phyloP scores from a whole-genome alignment of 1,140 invertebrate genomes.

The Cepaea nemoralis region DNA sequence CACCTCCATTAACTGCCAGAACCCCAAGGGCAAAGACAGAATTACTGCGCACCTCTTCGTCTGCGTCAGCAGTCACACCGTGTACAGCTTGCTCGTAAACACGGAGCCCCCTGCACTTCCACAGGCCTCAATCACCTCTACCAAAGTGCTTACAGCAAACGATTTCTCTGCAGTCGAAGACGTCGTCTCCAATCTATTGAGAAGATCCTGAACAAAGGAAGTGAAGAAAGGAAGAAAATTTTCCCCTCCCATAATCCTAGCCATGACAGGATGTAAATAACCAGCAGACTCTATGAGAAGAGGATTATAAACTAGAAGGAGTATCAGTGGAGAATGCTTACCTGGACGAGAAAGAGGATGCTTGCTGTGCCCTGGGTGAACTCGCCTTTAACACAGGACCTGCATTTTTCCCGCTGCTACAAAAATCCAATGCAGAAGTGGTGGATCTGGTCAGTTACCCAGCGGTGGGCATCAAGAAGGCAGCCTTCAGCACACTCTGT shows the following conservation, averaged over 20 bases:
- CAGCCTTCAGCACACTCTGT: slow-evolving; percentile 77
- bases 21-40: slow-evolving; percentile 83
- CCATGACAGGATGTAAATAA: slow-evolving; percentile 81
- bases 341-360: slow-evolving; percentile 85
- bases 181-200: slow-evolving; percentile 77
- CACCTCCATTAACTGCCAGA: slow-evolving; percentile 77
- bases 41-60: slow-evolving; percentile 83
- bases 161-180: slow-evolving; percentile 78
- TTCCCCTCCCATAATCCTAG: slow-evolving; percentile 77
- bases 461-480: slow-evolving; percentile 79
- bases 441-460: slow-evolving; percentile 81
- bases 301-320: slow-evolving; percentile 71
- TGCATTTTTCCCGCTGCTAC: slow-evolving; percentile 80
- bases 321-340: slow-evolving; percentile 82
- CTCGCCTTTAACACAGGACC: slow-evolving; percentile 78
- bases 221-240: slow-evolving; percentile 80
- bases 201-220: slow-evolving; percentile 76
- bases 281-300: slow-evolving; percentile 83
- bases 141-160: slow-evolving; percentile 81
- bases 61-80: slow-evolving; percentile 76
- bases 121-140: slow-evolving; percentile 80
- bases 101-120: slow-evolving; percentile 72
- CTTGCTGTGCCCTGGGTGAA: slow-evolving; percentile 80
- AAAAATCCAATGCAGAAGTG: slow-evolving; percentile 79
- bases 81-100: slow-evolving; percentile 78